Percentiles rank a stretch among this genome's conserved stretches.
Conservation (phyloP, 2,113 vertebrate species). For the Felis catus region DNA sequence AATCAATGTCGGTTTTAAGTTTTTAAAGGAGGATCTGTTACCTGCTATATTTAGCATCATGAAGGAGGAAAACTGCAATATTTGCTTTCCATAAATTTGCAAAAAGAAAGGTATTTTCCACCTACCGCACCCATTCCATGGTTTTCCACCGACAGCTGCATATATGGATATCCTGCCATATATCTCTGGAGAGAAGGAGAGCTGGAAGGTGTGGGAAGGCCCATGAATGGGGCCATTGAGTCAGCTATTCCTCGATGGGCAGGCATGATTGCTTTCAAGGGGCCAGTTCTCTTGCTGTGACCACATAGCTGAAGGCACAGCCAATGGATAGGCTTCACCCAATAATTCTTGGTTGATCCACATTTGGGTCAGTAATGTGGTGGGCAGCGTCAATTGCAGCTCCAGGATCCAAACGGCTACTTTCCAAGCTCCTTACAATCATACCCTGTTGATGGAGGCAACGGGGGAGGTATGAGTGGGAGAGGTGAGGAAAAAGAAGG, state of each 20-base stretch:
- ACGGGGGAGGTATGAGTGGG: not conserved
- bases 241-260: conserved; percentile 69
- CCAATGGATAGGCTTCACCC: conserved; percentile 68
- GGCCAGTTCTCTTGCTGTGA: conserved; percentile 64
- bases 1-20: conserved; percentile 23
- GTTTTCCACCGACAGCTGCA: conserved; percentile 46
- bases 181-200: conserved; percentile 38
- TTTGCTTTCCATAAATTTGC: conserved; percentile 79
- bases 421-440: not conserved
- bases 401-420: conserved; percentile 51
- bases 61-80: conserved; percentile 59
- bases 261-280: conserved; percentile 64
- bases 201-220: conserved; percentile 54
- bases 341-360: conserved; percentile 62
- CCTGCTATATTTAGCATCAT: conserved; percentile 60
- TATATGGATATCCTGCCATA: conserved; percentile 54
- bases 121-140: not conserved
- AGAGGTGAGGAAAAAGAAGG: conserved; percentile 38
- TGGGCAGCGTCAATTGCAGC: conserved; percentile 25
- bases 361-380: conserved; percentile 60
- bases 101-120: conserved; percentile 66
- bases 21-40: conserved; percentile 61
- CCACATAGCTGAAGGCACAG: conserved; percentile 55
- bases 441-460: not conserved
- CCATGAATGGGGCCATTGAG: conserved; percentile 84